Percentiles rank a stretch among this genome's conserved stretches.
phyloP scores from a whole-genome alignment of 2,888 invertebrate genomes.

The Phyto melanocephala region DNA sequence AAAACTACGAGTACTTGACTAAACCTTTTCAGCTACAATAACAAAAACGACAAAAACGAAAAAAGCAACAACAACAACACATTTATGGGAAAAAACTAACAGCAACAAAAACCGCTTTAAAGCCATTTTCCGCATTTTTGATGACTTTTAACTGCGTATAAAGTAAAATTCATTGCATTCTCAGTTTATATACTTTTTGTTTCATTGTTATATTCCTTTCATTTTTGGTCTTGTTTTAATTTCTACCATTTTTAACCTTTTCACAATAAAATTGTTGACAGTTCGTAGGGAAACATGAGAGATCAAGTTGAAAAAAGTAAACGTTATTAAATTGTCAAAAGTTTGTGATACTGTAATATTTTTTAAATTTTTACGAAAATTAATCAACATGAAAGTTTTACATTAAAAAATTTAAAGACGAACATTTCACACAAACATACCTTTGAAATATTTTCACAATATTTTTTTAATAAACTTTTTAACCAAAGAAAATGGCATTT shows the following conservation, averaged over 20 bases:
- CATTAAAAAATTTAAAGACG: too few species aligned
- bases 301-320: constrained; percentile 20
- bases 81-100: too few species aligned
- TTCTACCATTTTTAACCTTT: constrained; percentile 15
- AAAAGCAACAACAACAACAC: constrained; percentile 13
- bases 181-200: constrained; percentile 10
- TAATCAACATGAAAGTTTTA: neutral
- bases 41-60: neutral
- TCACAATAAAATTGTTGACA: constrained; percentile 29
- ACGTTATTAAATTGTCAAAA: constrained; percentile 20
- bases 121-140: constrained; percentile 62
- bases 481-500: too few species aligned
- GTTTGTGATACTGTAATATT: constrained; percentile 1
- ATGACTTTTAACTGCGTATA: constrained; percentile 50
- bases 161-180: constrained; percentile 42
- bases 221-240: neutral
- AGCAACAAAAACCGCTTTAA: constrained; percentile 40
- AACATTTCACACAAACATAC: too few species aligned
- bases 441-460: too few species aligned
- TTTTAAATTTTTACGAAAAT: neutral
- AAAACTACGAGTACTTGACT: constrained; percentile 44
- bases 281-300: neutral
- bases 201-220: constrained; percentile 6
- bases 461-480: too few species aligned
- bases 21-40: constrained; percentile 44